Percentiles rank a stretch among this genome's conserved stretches.
Conservation (phyloP, 1,140 invertebrate species). For the Thaumatotibia leucotreta region DNA sequence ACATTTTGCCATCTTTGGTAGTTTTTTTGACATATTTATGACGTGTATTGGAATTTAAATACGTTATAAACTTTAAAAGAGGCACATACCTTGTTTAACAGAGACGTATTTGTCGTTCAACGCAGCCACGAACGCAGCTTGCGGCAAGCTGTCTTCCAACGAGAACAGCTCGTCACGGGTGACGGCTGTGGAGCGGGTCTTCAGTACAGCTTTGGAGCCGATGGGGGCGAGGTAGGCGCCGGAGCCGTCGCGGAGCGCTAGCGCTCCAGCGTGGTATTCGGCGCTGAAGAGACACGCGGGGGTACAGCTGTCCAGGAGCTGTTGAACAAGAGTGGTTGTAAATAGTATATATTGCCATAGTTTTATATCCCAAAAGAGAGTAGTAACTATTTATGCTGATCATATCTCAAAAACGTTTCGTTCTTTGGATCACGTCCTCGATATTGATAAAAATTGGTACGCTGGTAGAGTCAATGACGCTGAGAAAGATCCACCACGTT, state of each 20-base stretch:
- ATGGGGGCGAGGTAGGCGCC: slow-evolving; percentile 96
- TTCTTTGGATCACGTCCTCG: no score
- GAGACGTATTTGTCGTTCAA: slow-evolving; percentile 97
- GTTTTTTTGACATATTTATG: no score
- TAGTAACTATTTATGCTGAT: no score
- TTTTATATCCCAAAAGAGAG: no score
- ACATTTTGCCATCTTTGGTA: no score
- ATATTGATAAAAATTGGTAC: no score
- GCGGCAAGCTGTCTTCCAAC: slow-evolving; percentile 96
- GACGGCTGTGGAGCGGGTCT: slow-evolving; percentile 93
- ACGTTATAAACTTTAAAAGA: no score
- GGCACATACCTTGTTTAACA: slow-evolving; percentile 91
- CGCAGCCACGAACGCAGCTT: slow-evolving; percentile 93
- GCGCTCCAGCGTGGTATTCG: slow-evolving; percentile 93
- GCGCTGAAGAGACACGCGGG: slow-evolving; percentile 93
- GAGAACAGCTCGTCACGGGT: slow-evolving; percentile 98
- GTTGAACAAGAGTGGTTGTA: neutral
- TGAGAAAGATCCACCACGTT: no score
- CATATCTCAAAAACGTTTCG: no score
- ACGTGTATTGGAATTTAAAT: no score
- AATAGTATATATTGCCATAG: neutral
- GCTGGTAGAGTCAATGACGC: no score
- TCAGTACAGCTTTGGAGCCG: slow-evolving; percentile 95
- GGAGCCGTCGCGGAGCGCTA: slow-evolving; percentile 82
- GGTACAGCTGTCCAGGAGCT: slow-evolving; percentile 79